Evolutionary conservation across 2,888 invertebrate genomes (phyloP), one percentile per base, ranked within the genome.

Genomic region (Amblyjoppa fuscipennis): DNA sequence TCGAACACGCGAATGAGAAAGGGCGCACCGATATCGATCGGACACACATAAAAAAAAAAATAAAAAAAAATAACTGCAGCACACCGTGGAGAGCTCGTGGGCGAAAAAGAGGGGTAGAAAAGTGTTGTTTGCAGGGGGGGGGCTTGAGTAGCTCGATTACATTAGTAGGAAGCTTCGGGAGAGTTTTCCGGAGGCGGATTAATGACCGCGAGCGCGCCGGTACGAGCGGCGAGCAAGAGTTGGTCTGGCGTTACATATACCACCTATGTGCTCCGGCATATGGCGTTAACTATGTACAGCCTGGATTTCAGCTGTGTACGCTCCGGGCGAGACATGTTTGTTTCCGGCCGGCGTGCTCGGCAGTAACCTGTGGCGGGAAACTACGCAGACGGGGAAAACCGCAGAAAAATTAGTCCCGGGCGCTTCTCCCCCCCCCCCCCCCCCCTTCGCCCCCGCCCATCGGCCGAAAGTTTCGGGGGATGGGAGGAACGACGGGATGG

Each of bases 251-350:
- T 38, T n/a, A 69, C 76, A 69, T 20, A 49, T 68, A 31, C 25
- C 25, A 75, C 38, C 28, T 59, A 28, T 75, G 28, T 75, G 41
- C 75, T 83, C 28, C 16, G 51, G 25, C 11, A 59, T 75, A 41
- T 41, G 20, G 61, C 53, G 38, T 34, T 38, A 53, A 45, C 75
- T 59, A 61, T 38, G 34, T 53, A 56, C 34, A 64, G 73, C 16
- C 68, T 34, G 61, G 45, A 83, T 81, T 66, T 78, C 66, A 51
- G 64, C 77, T 77, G 77, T 78, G 74, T 83, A 74, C 79, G 69
- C 81, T 75, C 82, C 66, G 59, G 83, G 86, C 83, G 81, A 83
- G 83, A 86, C 86, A 86, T 78, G 81, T 86, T 85, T 85, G 83
- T 85, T 85, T 83, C 80, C 80, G 83, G 77, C 59, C 69, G 83